Conservation (phyloP, 2,888 invertebrate genomes). For the Ischnus inquisitorius region DNA sequence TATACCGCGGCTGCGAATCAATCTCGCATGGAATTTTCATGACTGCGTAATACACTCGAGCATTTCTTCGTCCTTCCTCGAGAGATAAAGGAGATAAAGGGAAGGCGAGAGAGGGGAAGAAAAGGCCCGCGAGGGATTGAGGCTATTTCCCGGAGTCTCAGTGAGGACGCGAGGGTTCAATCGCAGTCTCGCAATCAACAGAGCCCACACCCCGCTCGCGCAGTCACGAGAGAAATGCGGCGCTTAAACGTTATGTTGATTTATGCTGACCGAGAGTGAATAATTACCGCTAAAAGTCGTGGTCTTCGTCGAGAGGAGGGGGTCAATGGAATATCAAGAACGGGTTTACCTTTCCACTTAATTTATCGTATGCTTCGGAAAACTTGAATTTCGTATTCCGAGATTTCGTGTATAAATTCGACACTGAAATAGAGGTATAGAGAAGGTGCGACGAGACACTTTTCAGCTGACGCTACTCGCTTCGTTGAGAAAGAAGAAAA, state of each 20-base stretch:
- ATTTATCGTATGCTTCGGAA: not conserved
- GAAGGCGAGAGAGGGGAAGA: not conserved
- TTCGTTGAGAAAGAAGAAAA: conserved; percentile 3
- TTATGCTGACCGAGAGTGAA: conserved; percentile 27
- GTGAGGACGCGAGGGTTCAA: conserved; percentile 1
- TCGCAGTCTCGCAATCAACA: conserved; percentile 11
- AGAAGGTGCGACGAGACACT: not conserved
- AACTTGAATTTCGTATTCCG: not conserved
- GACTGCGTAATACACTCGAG: conserved; percentile 51
- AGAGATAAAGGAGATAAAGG: conserved; percentile 1
- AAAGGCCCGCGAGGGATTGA: not conserved
- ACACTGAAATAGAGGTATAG: not conserved
- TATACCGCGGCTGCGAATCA: conserved; percentile 39
- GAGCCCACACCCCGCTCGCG: not conserved
- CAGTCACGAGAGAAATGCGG: conserved; percentile 17
- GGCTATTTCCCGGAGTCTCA: not conserved
- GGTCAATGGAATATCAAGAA: conserved; percentile 11
- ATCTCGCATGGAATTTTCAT: conserved; percentile 58
- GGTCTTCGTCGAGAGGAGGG: not conserved
- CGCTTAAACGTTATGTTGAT: conserved; percentile 24
- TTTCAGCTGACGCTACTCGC: not conserved
- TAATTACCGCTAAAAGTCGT: not conserved
- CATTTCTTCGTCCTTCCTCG: conserved; percentile 27
- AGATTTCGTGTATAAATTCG: not conserved
- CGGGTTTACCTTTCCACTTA: not conserved